Evolutionary conservation across 2,797 vertebrate genomes (phyloP).

Genomic region (Lerista edwardsae): DNA sequence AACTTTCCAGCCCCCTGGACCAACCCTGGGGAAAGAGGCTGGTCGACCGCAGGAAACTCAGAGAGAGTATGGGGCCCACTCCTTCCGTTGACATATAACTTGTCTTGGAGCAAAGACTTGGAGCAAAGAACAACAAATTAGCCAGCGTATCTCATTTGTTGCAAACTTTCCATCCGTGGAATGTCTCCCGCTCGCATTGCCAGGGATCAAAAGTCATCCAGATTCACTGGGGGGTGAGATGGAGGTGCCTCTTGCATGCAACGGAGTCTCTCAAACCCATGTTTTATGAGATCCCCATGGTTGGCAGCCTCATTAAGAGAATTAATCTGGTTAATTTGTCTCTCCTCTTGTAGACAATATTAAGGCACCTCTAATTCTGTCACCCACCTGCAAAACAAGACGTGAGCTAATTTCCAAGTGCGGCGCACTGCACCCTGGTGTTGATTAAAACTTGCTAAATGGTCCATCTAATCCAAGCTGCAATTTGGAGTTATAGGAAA

Average conservation of each 20-base stretch:
- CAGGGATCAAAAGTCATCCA: background rate
- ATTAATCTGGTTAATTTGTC: slow-evolving; percentile 7
- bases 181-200: background rate
- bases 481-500: background rate
- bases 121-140: background rate
- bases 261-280: background rate
- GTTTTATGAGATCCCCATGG: background rate
- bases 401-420: background rate
- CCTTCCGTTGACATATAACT: no score
- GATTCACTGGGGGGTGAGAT: background rate
- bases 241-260: background rate
- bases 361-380: background rate
- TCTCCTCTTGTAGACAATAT: background rate
- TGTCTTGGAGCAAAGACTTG: background rate
- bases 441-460: slow-evolving; percentile 9
- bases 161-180: background rate
- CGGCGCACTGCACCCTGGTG: background rate
- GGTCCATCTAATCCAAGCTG: background rate
- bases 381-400: background rate
- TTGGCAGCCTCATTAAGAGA: background rate
- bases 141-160: background rate
- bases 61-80: no score
- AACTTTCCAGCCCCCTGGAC: no score
- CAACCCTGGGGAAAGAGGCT: no score
- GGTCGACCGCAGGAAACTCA: no score